These are phyloP conservation scores for Sepioteuthis lessoniana DNA, from an alignment of 2,888 invertebrate species.

Conservation along the genomic window DNA sequence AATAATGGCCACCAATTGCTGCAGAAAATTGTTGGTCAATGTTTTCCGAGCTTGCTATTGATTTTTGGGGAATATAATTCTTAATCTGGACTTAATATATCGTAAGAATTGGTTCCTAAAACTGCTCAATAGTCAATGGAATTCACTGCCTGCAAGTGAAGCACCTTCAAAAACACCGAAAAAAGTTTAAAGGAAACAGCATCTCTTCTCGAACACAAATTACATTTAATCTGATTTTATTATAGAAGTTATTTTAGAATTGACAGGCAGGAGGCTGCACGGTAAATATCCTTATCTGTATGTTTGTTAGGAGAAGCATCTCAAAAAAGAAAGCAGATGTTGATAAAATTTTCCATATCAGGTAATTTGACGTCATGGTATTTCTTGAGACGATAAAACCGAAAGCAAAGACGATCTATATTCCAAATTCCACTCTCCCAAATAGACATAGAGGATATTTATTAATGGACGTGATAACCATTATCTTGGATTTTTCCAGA, in stretches of 20 bases:
- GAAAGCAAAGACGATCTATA: constrained; percentile 1
- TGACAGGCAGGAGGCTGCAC: background rate
- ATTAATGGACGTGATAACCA: constrained; percentile 1
- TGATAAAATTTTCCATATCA: constrained; percentile 17
- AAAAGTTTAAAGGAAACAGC: background rate
- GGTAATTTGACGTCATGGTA: constrained; percentile 33
- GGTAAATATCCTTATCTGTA: background rate
- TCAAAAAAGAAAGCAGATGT: constrained; percentile 33
- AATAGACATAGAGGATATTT: constrained; percentile 33
- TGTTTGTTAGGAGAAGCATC: background rate
- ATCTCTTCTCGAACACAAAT: background rate
- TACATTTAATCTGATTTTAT: constrained; percentile 18
- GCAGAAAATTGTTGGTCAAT: constrained; percentile 6
- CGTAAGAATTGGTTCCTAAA: background rate
- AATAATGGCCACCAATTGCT: background rate
- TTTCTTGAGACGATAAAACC: constrained; percentile 33
- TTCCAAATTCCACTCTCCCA: constrained; percentile 33
- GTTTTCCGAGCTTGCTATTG: background rate
- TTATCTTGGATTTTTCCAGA: constrained; percentile 33
- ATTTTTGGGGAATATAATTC: background rate
- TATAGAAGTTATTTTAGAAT: constrained; percentile 33
- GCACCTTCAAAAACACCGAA: background rate
- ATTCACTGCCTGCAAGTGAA: constrained; percentile 33
- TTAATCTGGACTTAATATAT: background rate
- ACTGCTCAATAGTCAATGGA: background rate